phyloP scores from a whole-genome alignment of 2,888 invertebrate species.

The Scaptomyza tumidula region DNA sequence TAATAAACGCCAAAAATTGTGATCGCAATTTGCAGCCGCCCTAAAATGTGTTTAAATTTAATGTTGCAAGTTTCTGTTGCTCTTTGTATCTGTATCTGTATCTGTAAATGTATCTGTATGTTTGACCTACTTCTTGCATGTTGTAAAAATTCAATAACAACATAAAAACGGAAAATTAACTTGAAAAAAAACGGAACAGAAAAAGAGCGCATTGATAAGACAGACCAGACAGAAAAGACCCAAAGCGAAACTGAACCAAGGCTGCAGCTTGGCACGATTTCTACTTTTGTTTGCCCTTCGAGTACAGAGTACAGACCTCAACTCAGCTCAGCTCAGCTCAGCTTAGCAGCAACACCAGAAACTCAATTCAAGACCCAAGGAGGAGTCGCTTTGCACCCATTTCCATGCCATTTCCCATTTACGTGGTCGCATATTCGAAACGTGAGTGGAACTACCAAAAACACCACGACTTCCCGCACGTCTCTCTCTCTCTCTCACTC shows the following conservation, averaged over 20 bases:
- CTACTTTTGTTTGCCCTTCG: slow-evolving; percentile 70
- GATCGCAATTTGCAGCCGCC: slow-evolving; percentile 40
- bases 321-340: no score
- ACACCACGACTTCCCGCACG: background rate
- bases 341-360: background rate
- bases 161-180: slow-evolving; percentile 68
- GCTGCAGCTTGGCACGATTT: slow-evolving; percentile 61
- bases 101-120: slow-evolving; percentile 29
- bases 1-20: slow-evolving; percentile 67
- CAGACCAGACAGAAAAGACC: slow-evolving; percentile 43
- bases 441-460: slow-evolving; percentile 45
- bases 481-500: no score
- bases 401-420: slow-evolving; percentile 73
- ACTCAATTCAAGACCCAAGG: slow-evolving; percentile 45
- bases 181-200: slow-evolving; percentile 62
- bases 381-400: slow-evolving; percentile 58
- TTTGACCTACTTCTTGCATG: slow-evolving; percentile 71
- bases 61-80: slow-evolving; percentile 3
- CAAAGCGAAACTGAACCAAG: slow-evolving; percentile 37
- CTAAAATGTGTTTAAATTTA: slow-evolving; percentile 22
- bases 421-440: slow-evolving; percentile 63
- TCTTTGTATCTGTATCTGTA: slow-evolving; percentile 13
- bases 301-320: slow-evolving; percentile 9
- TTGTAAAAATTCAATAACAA: slow-evolving; percentile 75
- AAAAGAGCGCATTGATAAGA: slow-evolving; percentile 64